These are phyloP conservation scores for Chydorus sphaericus DNA, from an alignment of 2,888 invertebrate genomes.

Conservation along the genomic window DNA sequence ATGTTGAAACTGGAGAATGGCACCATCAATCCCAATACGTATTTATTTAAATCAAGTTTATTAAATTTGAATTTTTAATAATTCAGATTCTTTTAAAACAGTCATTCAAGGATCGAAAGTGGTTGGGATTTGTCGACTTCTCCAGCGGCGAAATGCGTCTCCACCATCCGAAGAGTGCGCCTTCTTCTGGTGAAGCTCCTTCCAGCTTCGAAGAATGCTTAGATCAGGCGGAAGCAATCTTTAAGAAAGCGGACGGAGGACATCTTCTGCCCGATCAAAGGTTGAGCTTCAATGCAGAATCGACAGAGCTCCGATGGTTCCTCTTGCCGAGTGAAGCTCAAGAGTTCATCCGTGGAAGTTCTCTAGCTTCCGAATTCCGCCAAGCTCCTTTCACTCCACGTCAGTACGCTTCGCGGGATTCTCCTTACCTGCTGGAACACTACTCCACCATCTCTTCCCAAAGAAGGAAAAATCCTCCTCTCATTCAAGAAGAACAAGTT, in stretches of 20 bases:
- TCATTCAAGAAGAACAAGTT: too few species aligned
- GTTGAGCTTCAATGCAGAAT: neutral
- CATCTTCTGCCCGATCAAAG: neutral
- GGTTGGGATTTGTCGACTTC: conserved; percentile 61
- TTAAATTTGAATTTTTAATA: neutral
- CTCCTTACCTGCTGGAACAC: neutral
- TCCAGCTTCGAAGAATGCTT: conserved; percentile 60
- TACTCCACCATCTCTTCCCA: neutral
- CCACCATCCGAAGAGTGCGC: neutral
- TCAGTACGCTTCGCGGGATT: neutral
- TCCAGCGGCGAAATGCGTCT: conserved; percentile 53
- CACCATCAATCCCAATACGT: conserved; percentile 60
- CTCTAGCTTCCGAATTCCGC: neutral
- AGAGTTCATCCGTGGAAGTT: conserved; percentile 36
- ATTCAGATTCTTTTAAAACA: conserved; percentile 20
- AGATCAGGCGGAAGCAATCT: conserved; percentile 60
- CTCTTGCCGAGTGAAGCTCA: conserved; percentile 77
- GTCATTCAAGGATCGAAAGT: conserved; percentile 63
- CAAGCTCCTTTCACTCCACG: conserved; percentile 5
- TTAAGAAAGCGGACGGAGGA: conserved; percentile 44
- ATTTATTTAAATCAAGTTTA: conserved; percentile 14
- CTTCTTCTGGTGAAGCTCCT: conserved; percentile 24
- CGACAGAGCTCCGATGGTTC: conserved; percentile 65
- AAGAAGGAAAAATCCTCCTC: too few species aligned
- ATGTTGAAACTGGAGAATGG: conserved; percentile 80